Percentiles rank a stretch among this genome's conserved stretches.
These are phyloP conservation scores for Pangasius larnaudii DNA, from an alignment of 2,797 vertebrate species.

Conservation along the genomic window DNA sequence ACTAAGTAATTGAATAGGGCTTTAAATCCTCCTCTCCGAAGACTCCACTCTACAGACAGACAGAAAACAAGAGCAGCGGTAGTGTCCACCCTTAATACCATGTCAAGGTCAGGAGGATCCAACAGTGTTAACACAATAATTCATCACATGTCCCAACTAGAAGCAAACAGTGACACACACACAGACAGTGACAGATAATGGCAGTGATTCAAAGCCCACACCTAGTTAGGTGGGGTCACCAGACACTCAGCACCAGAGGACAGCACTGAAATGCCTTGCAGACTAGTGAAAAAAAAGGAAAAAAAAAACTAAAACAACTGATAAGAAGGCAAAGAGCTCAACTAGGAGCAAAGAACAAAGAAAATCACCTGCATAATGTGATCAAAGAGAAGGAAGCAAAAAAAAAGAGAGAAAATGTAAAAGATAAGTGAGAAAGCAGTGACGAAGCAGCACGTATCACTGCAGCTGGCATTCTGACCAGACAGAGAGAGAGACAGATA, in stretches of 20 bases:
- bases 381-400: conserved; percentile 27
- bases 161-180: neutral
- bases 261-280: neutral
- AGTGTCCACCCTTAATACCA: neutral
- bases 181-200: neutral
- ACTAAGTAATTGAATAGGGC: neutral
- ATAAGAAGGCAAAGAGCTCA: neutral
- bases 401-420: neutral
- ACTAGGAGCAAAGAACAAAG: neutral
- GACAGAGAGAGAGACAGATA: neutral
- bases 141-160: neutral
- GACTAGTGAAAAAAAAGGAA: no score
- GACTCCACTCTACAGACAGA: neutral
- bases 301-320: neutral
- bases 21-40: neutral
- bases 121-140: neutral
- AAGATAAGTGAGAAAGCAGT: conserved; percentile 13
- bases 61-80: neutral
- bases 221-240: neutral
- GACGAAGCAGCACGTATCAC: conserved; percentile 13
- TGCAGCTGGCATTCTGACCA: neutral
- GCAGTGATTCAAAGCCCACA: neutral
- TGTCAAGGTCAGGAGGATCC: conserved; percentile 36
- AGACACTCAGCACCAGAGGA: neutral
- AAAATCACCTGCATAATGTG: neutral